Conservation (phyloP, 2,113 vertebrate species). For the Elaphurus davidianus region DNA sequence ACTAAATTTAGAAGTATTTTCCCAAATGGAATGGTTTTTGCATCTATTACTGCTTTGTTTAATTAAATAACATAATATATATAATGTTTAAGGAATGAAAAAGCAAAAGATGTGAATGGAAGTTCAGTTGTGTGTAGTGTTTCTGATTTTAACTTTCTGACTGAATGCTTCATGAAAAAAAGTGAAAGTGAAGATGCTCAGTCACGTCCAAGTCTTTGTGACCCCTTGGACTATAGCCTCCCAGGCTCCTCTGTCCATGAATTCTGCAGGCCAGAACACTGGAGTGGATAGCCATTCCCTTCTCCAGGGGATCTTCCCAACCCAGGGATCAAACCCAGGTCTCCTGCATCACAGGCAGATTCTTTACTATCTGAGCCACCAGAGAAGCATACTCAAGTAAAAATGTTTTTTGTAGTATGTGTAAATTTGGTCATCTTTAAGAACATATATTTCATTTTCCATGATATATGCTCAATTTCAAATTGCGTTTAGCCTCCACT, state of each 20-base stretch:
- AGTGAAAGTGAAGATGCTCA: background rate
- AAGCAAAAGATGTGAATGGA: background rate
- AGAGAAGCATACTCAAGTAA: background rate
- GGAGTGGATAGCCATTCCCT: background rate
- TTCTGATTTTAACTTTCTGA: constrained; percentile 20
- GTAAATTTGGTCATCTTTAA: background rate
- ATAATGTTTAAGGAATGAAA: background rate
- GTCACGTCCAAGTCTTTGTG: background rate
- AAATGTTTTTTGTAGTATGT: background rate
- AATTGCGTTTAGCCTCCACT: background rate
- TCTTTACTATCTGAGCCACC: background rate
- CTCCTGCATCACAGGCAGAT: background rate
- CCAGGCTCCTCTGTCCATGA: background rate
- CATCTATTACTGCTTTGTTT: background rate
- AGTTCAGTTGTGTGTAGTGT: background rate
- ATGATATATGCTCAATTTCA: background rate
- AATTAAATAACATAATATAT: background rate
- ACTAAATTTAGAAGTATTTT: background rate
- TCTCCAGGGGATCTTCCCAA: background rate
- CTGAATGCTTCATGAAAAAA: background rate
- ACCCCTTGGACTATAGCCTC: background rate
- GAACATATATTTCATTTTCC: background rate
- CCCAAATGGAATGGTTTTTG: background rate
- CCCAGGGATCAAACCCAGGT: background rate
- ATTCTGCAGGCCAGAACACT: background rate